Evolutionary conservation across 2,888 invertebrate species (phyloP).

Genomic region (Diaperis boleti): DNA sequence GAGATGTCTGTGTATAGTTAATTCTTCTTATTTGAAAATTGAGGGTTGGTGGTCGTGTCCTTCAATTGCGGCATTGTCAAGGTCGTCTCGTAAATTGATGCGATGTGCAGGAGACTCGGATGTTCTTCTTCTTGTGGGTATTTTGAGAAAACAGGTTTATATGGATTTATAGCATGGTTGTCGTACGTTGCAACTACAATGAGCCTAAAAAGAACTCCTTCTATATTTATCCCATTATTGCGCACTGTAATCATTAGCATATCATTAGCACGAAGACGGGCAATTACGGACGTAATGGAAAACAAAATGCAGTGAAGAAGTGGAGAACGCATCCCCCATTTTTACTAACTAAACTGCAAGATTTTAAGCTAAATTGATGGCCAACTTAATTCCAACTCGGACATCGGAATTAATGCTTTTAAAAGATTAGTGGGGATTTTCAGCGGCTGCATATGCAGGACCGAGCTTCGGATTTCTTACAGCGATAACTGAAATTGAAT

Average conservation of each 20-base stretch:
- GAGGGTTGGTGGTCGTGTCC: constrained; percentile 35
- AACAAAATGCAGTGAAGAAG: constrained; percentile 18
- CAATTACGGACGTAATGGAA: constrained; percentile 42
- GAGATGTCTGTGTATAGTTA: constrained; percentile 18
- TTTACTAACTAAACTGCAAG: background rate
- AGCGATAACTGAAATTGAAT: constrained; percentile 28
- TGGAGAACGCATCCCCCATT: no score
- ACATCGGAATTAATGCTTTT: constrained; percentile 28
- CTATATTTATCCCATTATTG: constrained; percentile 52
- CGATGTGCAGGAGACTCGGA: constrained; percentile 4
- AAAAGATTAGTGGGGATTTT: constrained; percentile 25
- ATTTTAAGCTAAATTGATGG: constrained; percentile 24
- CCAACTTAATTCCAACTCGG: constrained; percentile 27
- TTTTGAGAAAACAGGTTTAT: constrained; percentile 43
- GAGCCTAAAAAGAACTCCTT: constrained; percentile 44
- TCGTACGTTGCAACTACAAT: constrained; percentile 44
- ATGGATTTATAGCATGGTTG: constrained; percentile 39
- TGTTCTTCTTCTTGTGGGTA: constrained; percentile 27
- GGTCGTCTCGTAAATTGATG: constrained; percentile 37
- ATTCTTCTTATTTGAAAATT: constrained; percentile 17
- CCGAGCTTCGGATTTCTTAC: constrained; percentile 18
- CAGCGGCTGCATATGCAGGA: constrained; percentile 7
- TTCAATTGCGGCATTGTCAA: constrained; percentile 36
- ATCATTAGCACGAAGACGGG: constrained; percentile 46
- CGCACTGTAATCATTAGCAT: constrained; percentile 51